These are phyloP conservation scores for Neelides folsomi DNA, from an alignment of 2,888 invertebrate species.

Conservation along the genomic window DNA sequence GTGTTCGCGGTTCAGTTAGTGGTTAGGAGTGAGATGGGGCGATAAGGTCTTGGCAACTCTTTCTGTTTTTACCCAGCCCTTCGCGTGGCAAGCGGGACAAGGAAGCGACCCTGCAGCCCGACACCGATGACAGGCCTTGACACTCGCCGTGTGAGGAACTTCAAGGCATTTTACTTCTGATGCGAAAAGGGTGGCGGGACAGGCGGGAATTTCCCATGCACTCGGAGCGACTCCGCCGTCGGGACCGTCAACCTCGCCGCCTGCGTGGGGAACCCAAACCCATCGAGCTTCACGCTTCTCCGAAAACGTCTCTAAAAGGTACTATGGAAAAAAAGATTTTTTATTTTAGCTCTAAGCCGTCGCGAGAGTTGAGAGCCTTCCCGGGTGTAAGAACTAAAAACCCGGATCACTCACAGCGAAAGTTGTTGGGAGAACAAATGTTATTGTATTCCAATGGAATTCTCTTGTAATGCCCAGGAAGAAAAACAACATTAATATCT, in stretches of 20 bases:
- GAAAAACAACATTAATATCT: no score
- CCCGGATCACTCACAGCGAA: no score
- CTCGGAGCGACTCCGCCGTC: slow-evolving; percentile 37
- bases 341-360: no score
- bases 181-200: slow-evolving; percentile 38
- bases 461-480: no score
- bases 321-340: slow-evolving; percentile 35
- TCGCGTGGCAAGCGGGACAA: slow-evolving; percentile 39
- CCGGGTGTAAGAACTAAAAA: no score
- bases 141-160: slow-evolving; percentile 43
- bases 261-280: slow-evolving; percentile 42
- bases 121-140: slow-evolving; percentile 40
- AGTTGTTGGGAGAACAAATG: no score
- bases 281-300: slow-evolving; percentile 43
- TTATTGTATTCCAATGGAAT: no score
- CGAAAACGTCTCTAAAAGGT: slow-evolving; percentile 43
- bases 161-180: slow-evolving; percentile 39
- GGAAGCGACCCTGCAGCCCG: slow-evolving; percentile 37
- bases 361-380: no score
- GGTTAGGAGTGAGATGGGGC: no score
- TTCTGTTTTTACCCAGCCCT: slow-evolving; percentile 41
- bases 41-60: no score
- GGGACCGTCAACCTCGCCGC: slow-evolving; percentile 39
- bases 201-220: slow-evolving; percentile 41
- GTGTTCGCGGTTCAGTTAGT: no score